Conservation (phyloP, 2,888 invertebrate species). For the Hirtodrosophila duncani region DNA sequence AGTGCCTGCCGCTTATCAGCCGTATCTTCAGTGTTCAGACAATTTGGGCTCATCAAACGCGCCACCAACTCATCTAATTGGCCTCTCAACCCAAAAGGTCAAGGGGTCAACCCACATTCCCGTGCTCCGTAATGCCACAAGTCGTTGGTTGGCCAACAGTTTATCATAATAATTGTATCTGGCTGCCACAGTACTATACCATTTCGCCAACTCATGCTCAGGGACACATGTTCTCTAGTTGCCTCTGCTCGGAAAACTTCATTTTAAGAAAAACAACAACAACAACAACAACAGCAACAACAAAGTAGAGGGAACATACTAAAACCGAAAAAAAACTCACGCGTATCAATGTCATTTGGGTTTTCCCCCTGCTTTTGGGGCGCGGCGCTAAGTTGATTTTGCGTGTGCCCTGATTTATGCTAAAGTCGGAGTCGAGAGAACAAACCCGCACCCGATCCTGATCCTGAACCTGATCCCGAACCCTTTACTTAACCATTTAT, state of each 20-base stretch:
- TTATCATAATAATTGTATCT: conserved; percentile 48
- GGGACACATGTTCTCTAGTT: conserved; percentile 52
- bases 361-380: conserved; percentile 8
- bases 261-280: too few relatives aligned
- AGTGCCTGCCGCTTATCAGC: too few relatives aligned
- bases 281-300: neutral
- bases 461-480: too few relatives aligned
- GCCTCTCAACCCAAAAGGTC: conserved; percentile 3
- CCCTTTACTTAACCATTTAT: conserved; percentile 43
- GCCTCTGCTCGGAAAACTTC: too few relatives aligned
- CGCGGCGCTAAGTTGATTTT: conserved; percentile 21
- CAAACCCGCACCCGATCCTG: too few relatives aligned
- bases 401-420: too few relatives aligned
- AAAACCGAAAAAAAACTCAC: conserved; percentile 44
- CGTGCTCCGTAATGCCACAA: neutral
- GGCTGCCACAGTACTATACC: too few relatives aligned
- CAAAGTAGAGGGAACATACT: neutral
- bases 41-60: conserved; percentile 58
- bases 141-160: neutral
- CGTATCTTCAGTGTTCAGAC: too few relatives aligned
- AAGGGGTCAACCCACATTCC: too few relatives aligned
- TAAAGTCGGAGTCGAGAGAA: too few relatives aligned
- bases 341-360: conserved; percentile 50
- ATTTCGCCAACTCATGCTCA: too few relatives aligned
- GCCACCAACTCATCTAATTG: conserved; percentile 61